Conservation (phyloP, 2,888 invertebrate genomes). For the Erebia aethiops region DNA sequence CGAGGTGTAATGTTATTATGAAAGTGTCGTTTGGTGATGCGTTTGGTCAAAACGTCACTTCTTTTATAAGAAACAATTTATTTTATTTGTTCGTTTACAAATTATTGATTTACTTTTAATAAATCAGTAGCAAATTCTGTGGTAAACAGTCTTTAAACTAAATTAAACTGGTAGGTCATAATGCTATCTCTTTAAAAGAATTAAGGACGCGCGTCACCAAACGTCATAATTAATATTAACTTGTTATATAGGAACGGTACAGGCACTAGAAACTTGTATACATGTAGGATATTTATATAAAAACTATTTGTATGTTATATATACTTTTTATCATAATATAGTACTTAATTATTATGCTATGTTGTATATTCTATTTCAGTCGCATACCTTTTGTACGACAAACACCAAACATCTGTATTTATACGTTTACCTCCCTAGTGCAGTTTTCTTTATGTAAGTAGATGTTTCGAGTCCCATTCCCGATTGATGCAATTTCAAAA, state of each 20-base stretch:
- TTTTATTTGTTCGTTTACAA: not conserved
- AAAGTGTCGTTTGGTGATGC: conserved; percentile 2
- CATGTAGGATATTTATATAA: conserved; percentile 13
- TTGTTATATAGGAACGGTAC: conserved; percentile 27
- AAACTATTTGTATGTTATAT: conserved; percentile 8
- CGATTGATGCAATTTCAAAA: too few relatives aligned
- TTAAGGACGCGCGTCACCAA: not conserved
- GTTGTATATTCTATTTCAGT: not conserved
- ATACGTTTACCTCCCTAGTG: too few relatives aligned
- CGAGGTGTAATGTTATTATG: conserved; percentile 11
- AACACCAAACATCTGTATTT: not conserved
- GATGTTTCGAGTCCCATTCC: too few relatives aligned
- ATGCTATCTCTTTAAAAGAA: not conserved
- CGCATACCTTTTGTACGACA: not conserved
- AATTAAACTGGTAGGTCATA: too few relatives aligned
- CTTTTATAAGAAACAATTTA: not conserved
- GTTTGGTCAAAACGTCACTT: not conserved
- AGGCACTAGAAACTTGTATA: conserved; percentile 21
- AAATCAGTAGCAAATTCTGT: too few relatives aligned
- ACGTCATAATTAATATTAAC: conserved; percentile 2
- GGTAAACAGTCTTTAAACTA: too few relatives aligned
- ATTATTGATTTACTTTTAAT: too few relatives aligned
- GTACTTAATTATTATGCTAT: conserved; percentile 13
- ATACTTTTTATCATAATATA: not conserved
- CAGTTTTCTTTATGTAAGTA: too few relatives aligned